Evolutionary conservation across 1,140 invertebrate genomes (phyloP).

Genomic region (Saccostrea echinata): DNA sequence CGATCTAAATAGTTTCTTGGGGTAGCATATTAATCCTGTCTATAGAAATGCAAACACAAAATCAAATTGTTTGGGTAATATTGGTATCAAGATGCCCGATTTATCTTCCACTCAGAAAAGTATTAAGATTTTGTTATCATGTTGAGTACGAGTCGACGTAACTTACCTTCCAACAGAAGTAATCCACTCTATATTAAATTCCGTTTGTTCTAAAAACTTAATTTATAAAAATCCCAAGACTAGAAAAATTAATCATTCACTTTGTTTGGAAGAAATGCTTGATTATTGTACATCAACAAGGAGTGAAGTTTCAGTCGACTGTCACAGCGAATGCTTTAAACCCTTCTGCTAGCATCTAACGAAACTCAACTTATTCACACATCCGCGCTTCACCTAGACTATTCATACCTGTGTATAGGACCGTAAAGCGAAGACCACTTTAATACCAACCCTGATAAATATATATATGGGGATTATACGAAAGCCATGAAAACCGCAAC

Average conservation of each 20-base stretch:
- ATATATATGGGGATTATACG: conserved; percentile 37
- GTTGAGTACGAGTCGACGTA: neutral
- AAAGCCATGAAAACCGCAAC: conserved; percentile 28
- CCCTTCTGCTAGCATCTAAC: conserved; percentile 30
- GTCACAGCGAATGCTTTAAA: neutral
- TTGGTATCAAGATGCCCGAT: conserved; percentile 38
- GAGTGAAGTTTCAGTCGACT: neutral
- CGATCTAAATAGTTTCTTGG: conserved; percentile 37
- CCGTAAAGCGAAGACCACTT: conserved; percentile 32
- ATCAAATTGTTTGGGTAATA: conserved; percentile 39
- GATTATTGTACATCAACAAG: neutral
- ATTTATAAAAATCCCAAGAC: conserved; percentile 29
- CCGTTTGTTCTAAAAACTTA: conserved; percentile 14
- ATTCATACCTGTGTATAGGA: conserved; percentile 27
- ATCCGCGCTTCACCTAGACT: conserved; percentile 18
- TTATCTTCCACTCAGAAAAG: conserved; percentile 28
- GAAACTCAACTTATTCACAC: conserved; percentile 29
- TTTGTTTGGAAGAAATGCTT: conserved; percentile 17
- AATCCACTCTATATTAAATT: conserved; percentile 36
- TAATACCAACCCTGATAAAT: conserved; percentile 31
- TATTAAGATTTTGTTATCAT: conserved; percentile 36
- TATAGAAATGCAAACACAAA: conserved; percentile 30
- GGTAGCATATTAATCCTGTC: conserved; percentile 20
- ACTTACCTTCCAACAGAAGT: conserved; percentile 11
- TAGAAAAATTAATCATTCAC: conserved; percentile 29